Conservation (phyloP, 92 coral and sea anemone genomes). For the Epizoanthus fatuus region DNA sequence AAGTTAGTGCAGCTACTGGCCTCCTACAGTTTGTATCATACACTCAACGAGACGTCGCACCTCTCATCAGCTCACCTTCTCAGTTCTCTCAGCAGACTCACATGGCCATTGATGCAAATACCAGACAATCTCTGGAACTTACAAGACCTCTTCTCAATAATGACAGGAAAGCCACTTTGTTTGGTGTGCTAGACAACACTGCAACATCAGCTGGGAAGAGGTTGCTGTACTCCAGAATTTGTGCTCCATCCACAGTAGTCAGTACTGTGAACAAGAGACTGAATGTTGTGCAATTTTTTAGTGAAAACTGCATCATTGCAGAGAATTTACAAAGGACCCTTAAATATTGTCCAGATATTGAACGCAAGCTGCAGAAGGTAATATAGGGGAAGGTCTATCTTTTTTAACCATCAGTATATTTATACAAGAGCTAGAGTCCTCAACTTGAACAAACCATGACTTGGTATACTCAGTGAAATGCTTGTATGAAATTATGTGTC, state of each 20-base stretch:
- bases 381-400: too few species aligned
- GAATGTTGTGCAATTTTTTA: slow-evolving; percentile 80
- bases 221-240: slow-evolving; percentile 70
- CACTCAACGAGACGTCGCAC: slow-evolving; percentile 84
- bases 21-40: slow-evolving; percentile 78
- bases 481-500: too few species aligned
- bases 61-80: slow-evolving; percentile 76
- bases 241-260: slow-evolving; percentile 85
- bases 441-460: too few species aligned
- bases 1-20: slow-evolving; percentile 77
- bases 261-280: slow-evolving; percentile 60
- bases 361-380: slow-evolving; percentile 87
- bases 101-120: slow-evolving; percentile 90
- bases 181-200: slow-evolving; percentile 87
- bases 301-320: slow-evolving; percentile 68
- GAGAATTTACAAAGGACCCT: slow-evolving; percentile 78
- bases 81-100: slow-evolving; percentile 82
- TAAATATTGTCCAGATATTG: slow-evolving; percentile 83
- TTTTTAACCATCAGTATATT: neutral
- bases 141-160: slow-evolving; percentile 80
- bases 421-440: too few species aligned
- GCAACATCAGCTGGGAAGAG: slow-evolving; percentile 86
- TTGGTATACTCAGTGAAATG: too few species aligned
- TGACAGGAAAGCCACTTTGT: slow-evolving; percentile 84
- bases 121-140: slow-evolving; percentile 81